phyloP scores from a whole-genome alignment of 2,797 vertebrate species.

The Danionella dracula region DNA sequence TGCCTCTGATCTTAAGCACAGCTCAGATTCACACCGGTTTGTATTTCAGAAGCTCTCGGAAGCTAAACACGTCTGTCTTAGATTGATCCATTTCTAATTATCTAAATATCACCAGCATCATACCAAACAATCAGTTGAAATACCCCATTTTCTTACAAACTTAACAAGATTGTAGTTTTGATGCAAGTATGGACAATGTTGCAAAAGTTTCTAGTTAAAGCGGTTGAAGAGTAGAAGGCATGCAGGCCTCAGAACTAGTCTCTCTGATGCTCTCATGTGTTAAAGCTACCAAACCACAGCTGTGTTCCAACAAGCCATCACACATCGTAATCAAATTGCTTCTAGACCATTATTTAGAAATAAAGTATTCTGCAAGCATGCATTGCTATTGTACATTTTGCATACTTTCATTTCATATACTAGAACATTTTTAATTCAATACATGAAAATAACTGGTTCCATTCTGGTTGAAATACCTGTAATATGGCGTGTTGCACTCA shows the following conservation, averaged over 20 bases:
- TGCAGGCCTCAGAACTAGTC: neutral
- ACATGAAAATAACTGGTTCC: too few species aligned
- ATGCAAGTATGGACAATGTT: neutral
- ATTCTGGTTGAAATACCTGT: too few species aligned
- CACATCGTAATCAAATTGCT: neutral
- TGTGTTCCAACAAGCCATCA: neutral
- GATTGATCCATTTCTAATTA: slow-evolving; percentile 11
- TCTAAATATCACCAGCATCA: neutral
- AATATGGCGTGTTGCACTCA: too few species aligned
- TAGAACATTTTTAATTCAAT: too few species aligned
- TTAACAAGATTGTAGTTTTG: neutral
- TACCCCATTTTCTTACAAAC: too few species aligned
- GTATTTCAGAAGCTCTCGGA: slow-evolving; percentile 30
- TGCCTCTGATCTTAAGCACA: neutral
- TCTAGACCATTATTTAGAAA: neutral
- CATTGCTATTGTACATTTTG: neutral
- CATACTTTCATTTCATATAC: neutral
- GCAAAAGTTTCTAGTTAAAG: neutral
- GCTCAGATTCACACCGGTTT: slow-evolving; percentile 25
- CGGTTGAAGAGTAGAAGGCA: neutral
- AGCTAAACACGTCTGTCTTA: neutral
- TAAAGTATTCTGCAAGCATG: neutral
- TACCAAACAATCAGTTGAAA: neutral
- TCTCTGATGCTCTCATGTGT: neutral
- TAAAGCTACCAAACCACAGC: neutral